Evolutionary conservation across 92 coral and sea anemone genomes (phyloP).

Genomic region (Isaurus tuberculatus): DNA sequence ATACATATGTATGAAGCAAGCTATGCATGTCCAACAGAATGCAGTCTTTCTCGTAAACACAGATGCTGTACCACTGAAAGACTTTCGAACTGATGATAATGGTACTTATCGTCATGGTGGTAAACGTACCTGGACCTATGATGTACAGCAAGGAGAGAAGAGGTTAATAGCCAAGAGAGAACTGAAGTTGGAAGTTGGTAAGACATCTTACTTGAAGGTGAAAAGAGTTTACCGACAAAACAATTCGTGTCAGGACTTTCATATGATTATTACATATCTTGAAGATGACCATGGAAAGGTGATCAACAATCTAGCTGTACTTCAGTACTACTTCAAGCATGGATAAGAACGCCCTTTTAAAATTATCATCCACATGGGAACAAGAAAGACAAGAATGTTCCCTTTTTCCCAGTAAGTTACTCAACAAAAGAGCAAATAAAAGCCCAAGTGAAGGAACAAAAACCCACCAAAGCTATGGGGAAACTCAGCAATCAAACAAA

Average conservation of each 20-base stretch:
- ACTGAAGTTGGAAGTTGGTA: no score
- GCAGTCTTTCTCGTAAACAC: slow-evolving; percentile 52
- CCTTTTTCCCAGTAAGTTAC: slow-evolving; percentile 55
- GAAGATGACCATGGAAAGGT: slow-evolving; percentile 16
- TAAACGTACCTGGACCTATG: slow-evolving; percentile 59
- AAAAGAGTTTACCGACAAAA: slow-evolving; percentile 59
- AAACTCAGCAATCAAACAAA: slow-evolving; percentile 48
- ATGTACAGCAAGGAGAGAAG: slow-evolving; percentile 30
- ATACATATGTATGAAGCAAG: slow-evolving; percentile 51
- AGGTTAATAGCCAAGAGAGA: background rate
- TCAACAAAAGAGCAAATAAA: slow-evolving; percentile 52
- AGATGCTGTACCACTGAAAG: slow-evolving; percentile 47
- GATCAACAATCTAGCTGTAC: slow-evolving; percentile 37
- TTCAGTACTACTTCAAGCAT: slow-evolving; percentile 46
- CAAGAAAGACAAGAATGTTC: slow-evolving; percentile 57
- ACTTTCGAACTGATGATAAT: slow-evolving; percentile 55
- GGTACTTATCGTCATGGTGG: slow-evolving; percentile 58
- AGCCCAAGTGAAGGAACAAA: slow-evolving; percentile 42
- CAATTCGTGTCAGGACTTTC: slow-evolving; percentile 58
- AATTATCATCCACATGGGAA: slow-evolving; percentile 52
- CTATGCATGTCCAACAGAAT: slow-evolving; percentile 58
- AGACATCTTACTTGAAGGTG: slow-evolving; percentile 39
- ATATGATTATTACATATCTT: slow-evolving; percentile 45
- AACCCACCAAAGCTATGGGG: slow-evolving; percentile 59
- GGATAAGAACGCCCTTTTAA: slow-evolving; percentile 58